phyloP scores from a whole-genome alignment of 2,888 invertebrate genomes.

The Drosophila lacicola region DNA sequence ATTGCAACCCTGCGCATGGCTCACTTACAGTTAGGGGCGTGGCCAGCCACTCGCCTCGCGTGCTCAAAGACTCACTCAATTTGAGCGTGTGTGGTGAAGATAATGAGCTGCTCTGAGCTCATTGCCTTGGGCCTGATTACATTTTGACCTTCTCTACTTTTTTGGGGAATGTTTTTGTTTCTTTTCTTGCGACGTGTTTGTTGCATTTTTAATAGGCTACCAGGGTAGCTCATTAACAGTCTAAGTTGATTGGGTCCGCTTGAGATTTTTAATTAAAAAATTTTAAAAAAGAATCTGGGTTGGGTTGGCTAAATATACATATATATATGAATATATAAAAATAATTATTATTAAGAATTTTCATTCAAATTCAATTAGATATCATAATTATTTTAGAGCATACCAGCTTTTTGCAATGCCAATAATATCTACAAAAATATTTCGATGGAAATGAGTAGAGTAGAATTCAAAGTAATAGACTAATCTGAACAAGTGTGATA shows the following conservation, averaged over 20 bases:
- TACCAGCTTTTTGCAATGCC: no score
- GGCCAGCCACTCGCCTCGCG: constrained; percentile 31
- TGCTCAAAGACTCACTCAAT: constrained; percentile 43
- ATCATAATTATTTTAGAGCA: no score
- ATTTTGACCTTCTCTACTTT: constrained; percentile 71
- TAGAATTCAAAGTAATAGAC: no score
- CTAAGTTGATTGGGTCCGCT: constrained; percentile 38
- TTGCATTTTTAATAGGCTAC: constrained; percentile 76
- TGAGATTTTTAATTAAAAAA: constrained; percentile 63
- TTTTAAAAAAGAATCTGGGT: neutral
- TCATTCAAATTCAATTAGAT: neutral
- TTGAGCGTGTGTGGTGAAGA: constrained; percentile 54
- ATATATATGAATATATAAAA: neutral
- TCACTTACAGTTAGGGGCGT: constrained; percentile 49
- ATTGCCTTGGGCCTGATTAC: constrained; percentile 62
- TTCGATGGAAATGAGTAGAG: no score
- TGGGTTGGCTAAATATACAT: neutral
- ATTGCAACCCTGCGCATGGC: constrained; percentile 64
- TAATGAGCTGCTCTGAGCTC: constrained; percentile 59
- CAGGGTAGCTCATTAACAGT: constrained; percentile 72
- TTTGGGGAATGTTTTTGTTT: constrained; percentile 36
- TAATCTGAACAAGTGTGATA: no score
- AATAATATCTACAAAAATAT: no score
- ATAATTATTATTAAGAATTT: neutral
- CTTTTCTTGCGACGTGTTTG: constrained; percentile 64